Evolutionary conservation across 2,113 vertebrate species (phyloP).

Genomic region (Talpa occidentalis): DNA sequence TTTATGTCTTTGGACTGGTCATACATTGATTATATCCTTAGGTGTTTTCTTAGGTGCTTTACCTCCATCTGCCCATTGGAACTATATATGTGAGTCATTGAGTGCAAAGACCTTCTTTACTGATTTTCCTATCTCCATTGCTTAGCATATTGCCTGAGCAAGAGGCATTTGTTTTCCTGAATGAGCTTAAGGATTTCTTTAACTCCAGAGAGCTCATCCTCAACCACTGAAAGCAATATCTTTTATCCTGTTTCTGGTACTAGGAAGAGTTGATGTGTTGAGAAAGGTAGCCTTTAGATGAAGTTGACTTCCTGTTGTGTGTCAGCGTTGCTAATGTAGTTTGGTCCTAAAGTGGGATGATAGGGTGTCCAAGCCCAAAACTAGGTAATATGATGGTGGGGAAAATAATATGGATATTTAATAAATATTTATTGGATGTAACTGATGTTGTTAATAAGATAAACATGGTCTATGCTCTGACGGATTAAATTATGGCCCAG

Average conservation of each 20-base stretch:
- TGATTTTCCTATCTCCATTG: not conserved
- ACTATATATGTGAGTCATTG: not conserved
- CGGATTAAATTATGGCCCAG: not conserved
- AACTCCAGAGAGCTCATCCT: not conserved
- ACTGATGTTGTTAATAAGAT: slow-evolving; percentile 10
- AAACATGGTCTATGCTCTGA: not conserved
- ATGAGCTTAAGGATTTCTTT: slow-evolving; percentile 39
- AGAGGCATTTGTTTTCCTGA: slow-evolving; percentile 34
- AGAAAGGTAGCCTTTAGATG: not conserved
- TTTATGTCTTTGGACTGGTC: not conserved
- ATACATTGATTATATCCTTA: slow-evolving; percentile 17
- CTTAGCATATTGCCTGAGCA: not conserved
- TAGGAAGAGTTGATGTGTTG: slow-evolving; percentile 32
- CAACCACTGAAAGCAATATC: not conserved
- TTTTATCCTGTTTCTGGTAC: slow-evolving; percentile 2
- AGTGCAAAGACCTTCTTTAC: not conserved
- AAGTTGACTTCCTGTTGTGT: not conserved
- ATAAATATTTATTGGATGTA: not conserved
- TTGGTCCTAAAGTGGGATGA: not conserved
- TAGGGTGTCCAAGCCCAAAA: not conserved
- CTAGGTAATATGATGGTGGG: not conserved
- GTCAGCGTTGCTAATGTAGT: not conserved
- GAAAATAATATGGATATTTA: no score
- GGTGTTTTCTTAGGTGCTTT: slow-evolving; percentile 38
- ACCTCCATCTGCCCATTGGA: not conserved